These are phyloP conservation scores for Osmerus mordax DNA, from an alignment of 2,113 vertebrate genomes.

Conservation along the genomic window DNA sequence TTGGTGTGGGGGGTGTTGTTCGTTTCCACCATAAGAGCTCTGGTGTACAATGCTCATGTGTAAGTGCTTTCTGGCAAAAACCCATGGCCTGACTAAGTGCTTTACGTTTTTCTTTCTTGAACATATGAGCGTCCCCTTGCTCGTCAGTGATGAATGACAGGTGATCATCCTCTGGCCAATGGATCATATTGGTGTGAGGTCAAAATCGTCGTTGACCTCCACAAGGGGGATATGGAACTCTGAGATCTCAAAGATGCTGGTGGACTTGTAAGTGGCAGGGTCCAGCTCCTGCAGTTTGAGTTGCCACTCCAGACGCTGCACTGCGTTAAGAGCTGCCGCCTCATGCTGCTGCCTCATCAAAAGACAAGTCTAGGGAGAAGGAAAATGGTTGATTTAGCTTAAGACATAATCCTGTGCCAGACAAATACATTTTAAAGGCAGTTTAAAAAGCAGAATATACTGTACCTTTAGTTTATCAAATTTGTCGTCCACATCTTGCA, in stretches of 20 bases:
- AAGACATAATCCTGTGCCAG: neutral
- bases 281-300: conserved; percentile 97
- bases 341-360: conserved; percentile 99
- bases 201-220: conserved; percentile 98
- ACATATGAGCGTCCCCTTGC: conserved; percentile 5
- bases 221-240: conserved; percentile 98
- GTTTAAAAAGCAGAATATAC: neutral
- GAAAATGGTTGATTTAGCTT: too few relatives aligned
- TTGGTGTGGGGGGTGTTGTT: neutral
- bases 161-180: neutral
- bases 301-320: conserved; percentile 98
- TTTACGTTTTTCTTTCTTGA: conserved; percentile 34
- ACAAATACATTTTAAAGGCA: neutral
- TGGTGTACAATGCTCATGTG: conserved; percentile 34
- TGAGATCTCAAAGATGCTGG: conserved; percentile 97
- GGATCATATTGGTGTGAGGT: conserved; percentile 93
- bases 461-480: conserved; percentile 97
- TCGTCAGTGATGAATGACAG: neutral
- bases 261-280: conserved; percentile 93
- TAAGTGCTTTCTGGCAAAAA: conserved; percentile 49
- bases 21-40: conserved; percentile 42
- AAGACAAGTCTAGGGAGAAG: conserved; percentile 83
- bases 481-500: conserved; percentile 98
- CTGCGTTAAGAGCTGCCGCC: conserved; percentile 94
- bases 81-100: conserved; percentile 61